Evolutionary conservation across 2,888 invertebrate species (phyloP), one percentile per base, ranked within the genome.

Genomic region (Pterobdella sp.): DNA sequence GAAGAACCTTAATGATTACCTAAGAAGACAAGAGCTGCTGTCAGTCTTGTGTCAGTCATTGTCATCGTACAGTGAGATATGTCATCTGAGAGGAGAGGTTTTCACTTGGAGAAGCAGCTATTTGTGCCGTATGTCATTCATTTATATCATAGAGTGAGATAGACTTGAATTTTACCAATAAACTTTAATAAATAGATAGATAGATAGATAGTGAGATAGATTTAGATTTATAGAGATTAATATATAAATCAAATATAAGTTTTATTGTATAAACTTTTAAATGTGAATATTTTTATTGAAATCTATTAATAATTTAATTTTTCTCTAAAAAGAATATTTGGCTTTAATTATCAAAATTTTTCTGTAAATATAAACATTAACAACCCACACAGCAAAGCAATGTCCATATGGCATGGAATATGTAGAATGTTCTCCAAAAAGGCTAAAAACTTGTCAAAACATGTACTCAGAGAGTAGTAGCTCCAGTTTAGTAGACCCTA

Each of bases 361-460:
- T n/a, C 10, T 22, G 49, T 22, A 42, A 56, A 22, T 22, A 4
- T 26, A 56, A 4, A 66, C 18, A 26, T n/a, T 26, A 31, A 31
- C 14, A n/a, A 37, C 31, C 31, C 22, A 42, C 42, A 10, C 72
- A 77, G 77, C 77, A 1, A 69, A 72, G 14, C 37, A 56, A 26
- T 77, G 77, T 35, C 76, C 75, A 1, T 52, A 89, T 77, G 91
- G 91, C 77, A 88, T 90, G 0, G 87, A 87, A 74, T 94, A 94
- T 84, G 88, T 88, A 74, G 87, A 91, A 0, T 94, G 93, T 80
- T 86, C 92, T n/a, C 87, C 90, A 0, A 87, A 91, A 0, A 94
- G 94, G 79, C 91, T 92, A 0, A 85, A 87, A 1, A 92, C 92
- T 0, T 94, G 94, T 80, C 68, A 74, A 36, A 76, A 78, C 68